Evolutionary conservation across 92 coral and sea anemone genomes (phyloP).

Genomic region (Umimayanthus chanpuru): DNA sequence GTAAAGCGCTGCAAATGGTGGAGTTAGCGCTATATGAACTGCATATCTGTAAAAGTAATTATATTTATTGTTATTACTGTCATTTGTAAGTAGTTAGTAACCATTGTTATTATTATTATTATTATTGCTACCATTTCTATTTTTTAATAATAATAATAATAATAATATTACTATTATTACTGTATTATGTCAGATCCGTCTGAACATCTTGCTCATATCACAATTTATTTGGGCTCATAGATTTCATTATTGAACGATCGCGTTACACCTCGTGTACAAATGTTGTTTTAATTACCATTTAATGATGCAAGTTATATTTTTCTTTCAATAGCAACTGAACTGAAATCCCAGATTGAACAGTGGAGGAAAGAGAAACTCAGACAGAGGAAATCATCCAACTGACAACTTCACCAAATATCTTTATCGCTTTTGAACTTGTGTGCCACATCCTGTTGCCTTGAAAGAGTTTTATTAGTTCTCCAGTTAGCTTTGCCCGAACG

Average conservation of each 20-base stretch:
- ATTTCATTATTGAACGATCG: not conserved
- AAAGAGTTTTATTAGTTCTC: not conserved
- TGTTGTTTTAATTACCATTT: not conserved
- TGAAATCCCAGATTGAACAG: constrained; percentile 64
- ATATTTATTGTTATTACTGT: no score
- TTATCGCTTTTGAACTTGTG: not conserved
- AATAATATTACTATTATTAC: no score
- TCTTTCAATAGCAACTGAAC: constrained; percentile 68
- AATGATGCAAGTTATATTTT: not conserved
- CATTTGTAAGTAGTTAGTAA: no score
- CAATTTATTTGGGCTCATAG: not conserved
- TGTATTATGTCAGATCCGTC: no score
- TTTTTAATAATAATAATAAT: no score
- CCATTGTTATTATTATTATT: no score
- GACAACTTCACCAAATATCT: not conserved
- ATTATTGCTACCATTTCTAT: no score
- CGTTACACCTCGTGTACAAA: not conserved
- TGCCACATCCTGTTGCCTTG: not conserved
- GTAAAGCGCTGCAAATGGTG: no score
- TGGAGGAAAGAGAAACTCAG: constrained; percentile 61
- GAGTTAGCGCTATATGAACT: no score
- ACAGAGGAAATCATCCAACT: constrained; percentile 28
- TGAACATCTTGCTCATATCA: no score
- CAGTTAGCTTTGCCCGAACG: no score
- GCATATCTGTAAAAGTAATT: no score